These are phyloP conservation scores for Gallirallus australis DNA, from an alignment of 2,797 vertebrate species.

Conservation along the genomic window DNA sequence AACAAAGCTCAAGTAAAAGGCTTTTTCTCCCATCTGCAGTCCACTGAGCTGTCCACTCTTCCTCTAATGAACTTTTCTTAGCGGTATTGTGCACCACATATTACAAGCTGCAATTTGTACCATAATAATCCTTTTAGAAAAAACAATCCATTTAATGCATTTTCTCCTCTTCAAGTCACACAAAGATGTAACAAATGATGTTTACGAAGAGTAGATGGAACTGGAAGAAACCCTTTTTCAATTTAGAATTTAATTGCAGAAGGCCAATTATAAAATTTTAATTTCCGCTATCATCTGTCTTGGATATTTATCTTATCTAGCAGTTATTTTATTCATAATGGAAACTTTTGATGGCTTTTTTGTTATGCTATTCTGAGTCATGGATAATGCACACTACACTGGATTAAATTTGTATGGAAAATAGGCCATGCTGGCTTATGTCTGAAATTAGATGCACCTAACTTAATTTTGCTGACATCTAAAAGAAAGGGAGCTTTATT, in stretches of 20 bases:
- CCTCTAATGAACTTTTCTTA: not conserved
- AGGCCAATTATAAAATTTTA: constrained; percentile 59
- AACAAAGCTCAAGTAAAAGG: not conserved
- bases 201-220: constrained; percentile 29
- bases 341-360: constrained; percentile 55
- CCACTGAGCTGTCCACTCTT: not conserved
- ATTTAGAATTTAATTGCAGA: constrained; percentile 68
- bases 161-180: not conserved
- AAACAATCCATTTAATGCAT: not conserved
- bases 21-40: not conserved
- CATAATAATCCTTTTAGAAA: not conserved
- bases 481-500: not conserved
- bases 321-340: constrained; percentile 57
- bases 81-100: not conserved
- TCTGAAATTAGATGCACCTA: constrained; percentile 51
- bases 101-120: constrained; percentile 18
- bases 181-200: constrained; percentile 23
- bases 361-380: constrained; percentile 33
- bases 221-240: constrained; percentile 3
- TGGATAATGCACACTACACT: constrained; percentile 28
- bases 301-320: constrained; percentile 62
- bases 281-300: constrained; percentile 54
- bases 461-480: constrained; percentile 56
- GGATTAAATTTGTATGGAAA: constrained; percentile 69
- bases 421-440: constrained; percentile 21